Conservation (phyloP, 2,113 vertebrate species). For the Urocitellus parryii region DNA sequence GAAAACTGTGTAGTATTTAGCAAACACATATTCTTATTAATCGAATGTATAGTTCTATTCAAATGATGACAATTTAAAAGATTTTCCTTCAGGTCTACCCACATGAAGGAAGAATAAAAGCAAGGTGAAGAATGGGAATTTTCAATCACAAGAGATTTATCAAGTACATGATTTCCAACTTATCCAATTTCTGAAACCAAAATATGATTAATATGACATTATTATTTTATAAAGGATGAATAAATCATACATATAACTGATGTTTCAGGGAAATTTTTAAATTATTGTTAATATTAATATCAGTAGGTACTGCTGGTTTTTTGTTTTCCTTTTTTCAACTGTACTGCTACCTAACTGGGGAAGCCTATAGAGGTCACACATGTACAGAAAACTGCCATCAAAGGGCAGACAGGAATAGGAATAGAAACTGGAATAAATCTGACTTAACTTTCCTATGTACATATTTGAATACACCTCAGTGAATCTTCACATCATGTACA, state of each 20-base stretch:
- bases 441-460: no score
- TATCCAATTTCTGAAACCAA: not conserved
- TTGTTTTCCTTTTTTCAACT: not conserved
- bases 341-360: not conserved
- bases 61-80: slow-evolving; percentile 5
- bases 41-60: slow-evolving; percentile 21
- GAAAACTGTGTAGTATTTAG: not conserved
- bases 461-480: no score
- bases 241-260: not conserved
- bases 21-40: slow-evolving; percentile 3
- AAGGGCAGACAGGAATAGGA: not conserved
- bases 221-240: not conserved
- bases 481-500: no score
- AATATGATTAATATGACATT: not conserved
- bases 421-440: no score
- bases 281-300: not conserved
- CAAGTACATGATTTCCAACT: not conserved
- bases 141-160: not conserved
- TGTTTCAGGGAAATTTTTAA: slow-evolving; percentile 23
- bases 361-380: not conserved
- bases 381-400: not conserved
- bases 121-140: not conserved
- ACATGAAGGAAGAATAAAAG: not conserved
- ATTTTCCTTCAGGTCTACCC: not conserved
- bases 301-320: not conserved